Conservation (phyloP, 1,140 invertebrate genomes). For the Drosophila ficusphila region DNA sequence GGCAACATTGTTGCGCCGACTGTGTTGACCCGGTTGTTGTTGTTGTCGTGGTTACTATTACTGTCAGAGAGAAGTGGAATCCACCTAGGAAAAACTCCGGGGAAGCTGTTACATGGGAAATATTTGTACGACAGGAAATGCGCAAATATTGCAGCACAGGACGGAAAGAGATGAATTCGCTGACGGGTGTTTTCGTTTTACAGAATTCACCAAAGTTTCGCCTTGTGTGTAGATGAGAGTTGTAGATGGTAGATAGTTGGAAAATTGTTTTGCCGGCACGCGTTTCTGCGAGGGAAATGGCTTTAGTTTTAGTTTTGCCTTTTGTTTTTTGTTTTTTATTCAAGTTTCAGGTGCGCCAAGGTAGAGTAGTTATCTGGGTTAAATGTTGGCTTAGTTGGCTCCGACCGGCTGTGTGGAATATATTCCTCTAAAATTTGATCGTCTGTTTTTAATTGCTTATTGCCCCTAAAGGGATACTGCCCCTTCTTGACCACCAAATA, state of each 20-base stretch:
- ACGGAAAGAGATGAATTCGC: slow-evolving; percentile 31
- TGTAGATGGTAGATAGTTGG: slow-evolving; percentile 51
- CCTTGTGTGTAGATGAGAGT: slow-evolving; percentile 8
- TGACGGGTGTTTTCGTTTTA: slow-evolving; percentile 50
- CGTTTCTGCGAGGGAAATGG: slow-evolving; percentile 48
- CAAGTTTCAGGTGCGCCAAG: slow-evolving; percentile 36
- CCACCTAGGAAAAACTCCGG: slow-evolving; percentile 40
- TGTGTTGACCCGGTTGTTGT: background rate
- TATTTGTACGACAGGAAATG: slow-evolving; percentile 80
- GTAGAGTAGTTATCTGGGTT: slow-evolving; percentile 50
- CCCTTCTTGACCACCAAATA: slow-evolving; percentile 38
- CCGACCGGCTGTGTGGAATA: slow-evolving; percentile 10
- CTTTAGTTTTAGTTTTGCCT: slow-evolving; percentile 37
- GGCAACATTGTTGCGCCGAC: slow-evolving; percentile 59
- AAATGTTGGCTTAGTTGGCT: slow-evolving; percentile 31
- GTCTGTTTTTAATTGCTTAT: slow-evolving; percentile 38
- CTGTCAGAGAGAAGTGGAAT: slow-evolving; percentile 27
- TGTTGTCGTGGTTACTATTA: slow-evolving; percentile 35
- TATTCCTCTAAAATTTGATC: slow-evolving; percentile 17
- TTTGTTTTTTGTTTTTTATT: slow-evolving; percentile 23
- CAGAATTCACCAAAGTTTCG: slow-evolving; percentile 20
- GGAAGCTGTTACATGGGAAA: slow-evolving; percentile 72
- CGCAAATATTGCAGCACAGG: slow-evolving; percentile 64
- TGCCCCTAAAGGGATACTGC: background rate
- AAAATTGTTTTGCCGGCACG: slow-evolving; percentile 71